Conservation (phyloP, 1,140 invertebrate genomes). For the Cherax destructor region DNA sequence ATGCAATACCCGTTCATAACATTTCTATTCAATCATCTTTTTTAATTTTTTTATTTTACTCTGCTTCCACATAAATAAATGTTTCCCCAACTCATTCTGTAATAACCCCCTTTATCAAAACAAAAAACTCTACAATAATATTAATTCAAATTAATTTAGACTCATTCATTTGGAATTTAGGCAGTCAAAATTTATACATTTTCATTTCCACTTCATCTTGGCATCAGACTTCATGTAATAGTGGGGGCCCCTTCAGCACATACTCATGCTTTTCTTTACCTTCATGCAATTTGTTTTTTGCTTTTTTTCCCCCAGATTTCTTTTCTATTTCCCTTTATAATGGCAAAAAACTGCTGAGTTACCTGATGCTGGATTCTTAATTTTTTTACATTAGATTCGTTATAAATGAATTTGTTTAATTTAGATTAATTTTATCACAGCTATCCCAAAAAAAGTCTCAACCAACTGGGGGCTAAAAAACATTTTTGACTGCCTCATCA, state of each 20-base stretch:
- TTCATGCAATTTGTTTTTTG: not conserved
- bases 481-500: conserved; percentile 3
- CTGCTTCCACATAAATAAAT: no score
- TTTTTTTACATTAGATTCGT: not conserved
- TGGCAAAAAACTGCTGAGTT: not conserved
- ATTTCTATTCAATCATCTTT: not conserved
- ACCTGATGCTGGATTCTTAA: not conserved
- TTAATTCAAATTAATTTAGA: no score
- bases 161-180: no score
- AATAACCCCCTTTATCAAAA: no score
- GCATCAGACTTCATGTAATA: no score
- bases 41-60: not conserved
- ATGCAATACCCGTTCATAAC: not conserved
- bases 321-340: not conserved
- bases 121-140: no score
- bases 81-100: no score
- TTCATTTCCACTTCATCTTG: no score
- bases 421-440: not conserved
- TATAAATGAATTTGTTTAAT: conserved; percentile 13
- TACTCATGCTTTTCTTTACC: no score
- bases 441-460: conserved; percentile 12
- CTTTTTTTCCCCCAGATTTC: not conserved
- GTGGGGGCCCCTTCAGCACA: no score
- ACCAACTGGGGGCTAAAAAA: not conserved
- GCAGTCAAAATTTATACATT: no score